Percentiles rank a stretch among this genome's conserved stretches.
Evolutionary conservation across 1,140 invertebrate species (phyloP).

Genomic region (Drosophila prosaltans): DNA sequence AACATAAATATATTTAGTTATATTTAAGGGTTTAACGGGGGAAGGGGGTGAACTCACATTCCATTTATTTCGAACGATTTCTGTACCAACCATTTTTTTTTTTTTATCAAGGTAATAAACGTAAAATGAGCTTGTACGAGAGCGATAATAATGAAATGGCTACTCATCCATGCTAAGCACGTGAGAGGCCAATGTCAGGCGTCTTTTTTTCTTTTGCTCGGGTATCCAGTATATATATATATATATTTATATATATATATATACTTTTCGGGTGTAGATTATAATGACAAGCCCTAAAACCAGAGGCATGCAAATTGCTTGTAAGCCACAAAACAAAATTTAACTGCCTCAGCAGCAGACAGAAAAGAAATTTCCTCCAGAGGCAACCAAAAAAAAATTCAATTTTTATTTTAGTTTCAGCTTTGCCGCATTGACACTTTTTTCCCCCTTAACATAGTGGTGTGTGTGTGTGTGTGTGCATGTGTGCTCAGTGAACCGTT

Average conservation of each 20-base stretch:
- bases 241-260: background rate
- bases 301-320: slow-evolving; percentile 55
- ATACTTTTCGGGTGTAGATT: slow-evolving; percentile 28
- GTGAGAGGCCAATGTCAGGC: slow-evolving; percentile 30
- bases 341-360: slow-evolving; percentile 25
- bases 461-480: slow-evolving; percentile 11
- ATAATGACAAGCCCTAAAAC: slow-evolving; percentile 48
- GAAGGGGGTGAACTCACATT: background rate
- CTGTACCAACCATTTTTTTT: background rate
- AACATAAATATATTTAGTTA: slow-evolving; percentile 41
- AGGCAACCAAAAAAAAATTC: slow-evolving; percentile 32
- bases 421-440: slow-evolving; percentile 50
- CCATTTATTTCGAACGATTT: background rate
- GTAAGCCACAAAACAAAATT: slow-evolving; percentile 46
- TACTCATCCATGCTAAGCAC: slow-evolving; percentile 15
- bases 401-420: slow-evolving; percentile 43
- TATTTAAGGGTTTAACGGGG: background rate
- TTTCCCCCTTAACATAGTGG: slow-evolving; percentile 7
- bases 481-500: slow-evolving; percentile 47
- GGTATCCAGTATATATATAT: background rate
- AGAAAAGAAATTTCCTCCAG: background rate
- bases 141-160: slow-evolving; percentile 24
- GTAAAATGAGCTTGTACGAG: slow-evolving; percentile 41
- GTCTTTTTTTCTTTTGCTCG: slow-evolving; percentile 18
- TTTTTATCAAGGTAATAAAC: slow-evolving; percentile 38